Conservation (phyloP, 2,797 vertebrate species). For the Sciurus carolinensis region DNA sequence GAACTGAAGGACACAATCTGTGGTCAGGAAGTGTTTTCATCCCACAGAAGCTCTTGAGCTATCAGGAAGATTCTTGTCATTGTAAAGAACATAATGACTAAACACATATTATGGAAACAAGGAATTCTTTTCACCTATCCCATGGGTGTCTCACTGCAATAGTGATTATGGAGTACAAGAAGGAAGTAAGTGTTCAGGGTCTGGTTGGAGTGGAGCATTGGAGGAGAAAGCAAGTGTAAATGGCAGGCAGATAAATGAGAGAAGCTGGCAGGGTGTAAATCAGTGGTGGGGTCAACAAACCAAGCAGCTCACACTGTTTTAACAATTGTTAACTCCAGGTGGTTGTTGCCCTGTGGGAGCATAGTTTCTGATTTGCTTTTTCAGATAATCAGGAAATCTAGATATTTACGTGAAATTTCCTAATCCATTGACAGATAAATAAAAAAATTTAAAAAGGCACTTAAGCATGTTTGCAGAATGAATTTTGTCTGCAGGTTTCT, state of each 20-base stretch:
- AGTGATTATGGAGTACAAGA: fast-evolving
- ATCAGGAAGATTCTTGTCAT: not conserved
- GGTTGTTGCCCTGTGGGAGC: not conserved
- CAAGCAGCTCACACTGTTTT: not conserved
- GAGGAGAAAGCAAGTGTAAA: not conserved
- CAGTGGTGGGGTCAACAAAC: too few species aligned
- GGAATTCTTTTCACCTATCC: not conserved
- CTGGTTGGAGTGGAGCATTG: not conserved
- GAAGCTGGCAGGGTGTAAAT: not conserved
- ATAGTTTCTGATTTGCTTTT: not conserved
- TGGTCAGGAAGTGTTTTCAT: not conserved
- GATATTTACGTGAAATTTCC: not conserved
- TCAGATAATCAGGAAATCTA: not conserved
- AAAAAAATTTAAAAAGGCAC: not conserved
- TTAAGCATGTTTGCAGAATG: not conserved
- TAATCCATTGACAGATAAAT: not conserved
- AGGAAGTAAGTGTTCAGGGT: not conserved
- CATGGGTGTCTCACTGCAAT: fast-evolving
- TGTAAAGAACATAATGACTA: not conserved
- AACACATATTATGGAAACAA: not conserved
- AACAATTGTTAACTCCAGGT: not conserved
- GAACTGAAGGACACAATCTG: not conserved
- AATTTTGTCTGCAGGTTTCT: not conserved
- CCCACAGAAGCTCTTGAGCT: not conserved
- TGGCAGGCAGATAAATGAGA: not conserved